Conservation (phyloP, 2,113 vertebrate species). For the Indicator maculatus region DNA sequence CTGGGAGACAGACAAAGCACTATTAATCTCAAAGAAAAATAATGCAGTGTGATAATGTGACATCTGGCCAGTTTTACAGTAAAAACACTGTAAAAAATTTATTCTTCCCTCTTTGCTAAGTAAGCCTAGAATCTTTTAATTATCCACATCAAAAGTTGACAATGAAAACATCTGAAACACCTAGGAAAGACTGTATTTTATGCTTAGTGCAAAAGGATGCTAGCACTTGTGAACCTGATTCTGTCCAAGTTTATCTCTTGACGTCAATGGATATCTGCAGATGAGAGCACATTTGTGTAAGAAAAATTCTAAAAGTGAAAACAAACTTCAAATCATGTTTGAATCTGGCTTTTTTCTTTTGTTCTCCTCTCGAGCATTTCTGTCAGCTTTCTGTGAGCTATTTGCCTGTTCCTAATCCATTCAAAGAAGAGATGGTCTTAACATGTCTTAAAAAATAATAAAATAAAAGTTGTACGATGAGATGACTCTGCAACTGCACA, state of each 20-base stretch:
- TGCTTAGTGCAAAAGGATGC: neutral
- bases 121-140: conserved; percentile 16
- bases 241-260: neutral
- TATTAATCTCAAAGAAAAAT: conserved; percentile 51
- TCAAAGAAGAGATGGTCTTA: neutral
- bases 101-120: conserved; percentile 3
- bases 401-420: neutral
- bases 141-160: neutral
- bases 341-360: neutral
- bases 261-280: neutral
- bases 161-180: neutral
- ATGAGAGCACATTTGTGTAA: neutral
- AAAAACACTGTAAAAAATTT: conserved; percentile 26
- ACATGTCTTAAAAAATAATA: neutral
- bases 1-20: conserved; percentile 54
- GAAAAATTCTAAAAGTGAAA: neutral
- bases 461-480: neutral
- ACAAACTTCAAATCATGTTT: conserved; percentile 3
- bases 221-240: neutral
- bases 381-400: neutral
- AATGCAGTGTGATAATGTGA: neutral
- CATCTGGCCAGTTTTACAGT: conserved; percentile 30
- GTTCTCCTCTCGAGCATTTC: neutral
- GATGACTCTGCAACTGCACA: neutral
- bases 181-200: neutral